Conservation (phyloP, 2,797 vertebrate species). For the Acropternis orthonyx region DNA sequence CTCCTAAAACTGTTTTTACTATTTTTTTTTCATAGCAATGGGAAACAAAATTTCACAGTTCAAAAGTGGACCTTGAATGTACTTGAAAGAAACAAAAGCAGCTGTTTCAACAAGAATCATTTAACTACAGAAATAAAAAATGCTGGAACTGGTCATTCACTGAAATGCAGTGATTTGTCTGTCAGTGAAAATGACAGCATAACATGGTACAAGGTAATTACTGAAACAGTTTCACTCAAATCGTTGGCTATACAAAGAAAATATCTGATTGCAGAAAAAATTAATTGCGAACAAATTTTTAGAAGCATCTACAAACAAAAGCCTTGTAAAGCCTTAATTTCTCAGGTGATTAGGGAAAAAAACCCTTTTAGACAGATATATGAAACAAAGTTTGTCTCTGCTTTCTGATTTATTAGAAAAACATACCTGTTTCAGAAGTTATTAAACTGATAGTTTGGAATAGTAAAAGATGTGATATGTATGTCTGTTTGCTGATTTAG, state of each 20-base stretch:
- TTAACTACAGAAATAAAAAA: slow-evolving; percentile 20
- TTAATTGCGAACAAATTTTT: background rate
- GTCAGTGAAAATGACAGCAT: slow-evolving; percentile 17
- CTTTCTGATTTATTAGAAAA: background rate
- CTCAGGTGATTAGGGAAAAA: background rate
- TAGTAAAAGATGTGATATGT: background rate
- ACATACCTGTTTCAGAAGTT: background rate
- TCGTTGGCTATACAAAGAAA: background rate
- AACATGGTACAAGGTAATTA: slow-evolving; percentile 75
- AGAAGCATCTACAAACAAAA: background rate
- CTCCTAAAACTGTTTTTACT: background rate
- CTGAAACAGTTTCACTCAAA: background rate
- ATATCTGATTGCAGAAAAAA: background rate
- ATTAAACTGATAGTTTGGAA: background rate
- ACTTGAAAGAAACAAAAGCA: slow-evolving; percentile 59
- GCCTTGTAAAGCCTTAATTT: background rate
- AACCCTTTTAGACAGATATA: background rate
- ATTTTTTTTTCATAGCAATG: slow-evolving; percentile 53
- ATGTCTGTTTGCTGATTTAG: background rate
- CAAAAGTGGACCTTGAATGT: slow-evolving; percentile 67
- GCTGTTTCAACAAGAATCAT: slow-evolving; percentile 71
- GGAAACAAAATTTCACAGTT: background rate
- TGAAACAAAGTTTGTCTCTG: background rate
- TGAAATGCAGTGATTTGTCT: slow-evolving; percentile 55
- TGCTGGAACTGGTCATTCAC: slow-evolving; percentile 40